Evolutionary conservation across 53 echinoderm and acorn worm genomes (phyloP).

Genomic region (Stichopus horrens): DNA sequence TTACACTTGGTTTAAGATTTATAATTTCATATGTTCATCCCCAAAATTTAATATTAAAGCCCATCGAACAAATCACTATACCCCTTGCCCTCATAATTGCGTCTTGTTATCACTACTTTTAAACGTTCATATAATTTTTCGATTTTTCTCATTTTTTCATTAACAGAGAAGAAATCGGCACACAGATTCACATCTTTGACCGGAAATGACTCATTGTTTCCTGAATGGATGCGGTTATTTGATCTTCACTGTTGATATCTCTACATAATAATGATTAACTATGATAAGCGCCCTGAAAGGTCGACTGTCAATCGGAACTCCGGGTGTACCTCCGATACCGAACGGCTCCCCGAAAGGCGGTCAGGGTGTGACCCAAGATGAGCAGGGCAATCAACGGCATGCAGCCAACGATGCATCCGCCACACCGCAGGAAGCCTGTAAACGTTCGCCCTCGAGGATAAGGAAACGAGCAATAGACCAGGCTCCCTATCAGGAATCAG

Average conservation of each 20-base stretch:
- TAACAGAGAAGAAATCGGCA: too few relatives aligned
- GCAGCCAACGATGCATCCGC: neutral
- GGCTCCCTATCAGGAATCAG: conserved; percentile 40
- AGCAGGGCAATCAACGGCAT: conserved; percentile 25
- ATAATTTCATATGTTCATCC: too few relatives aligned
- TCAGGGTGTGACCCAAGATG: neutral
- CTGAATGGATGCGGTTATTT: too few relatives aligned
- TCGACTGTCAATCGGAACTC: conserved; percentile 8
- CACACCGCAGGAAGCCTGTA: neutral
- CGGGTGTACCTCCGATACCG: conserved; percentile 13
- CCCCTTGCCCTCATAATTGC: too few relatives aligned
- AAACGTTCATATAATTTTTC: too few relatives aligned
- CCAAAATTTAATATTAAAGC: too few relatives aligned
- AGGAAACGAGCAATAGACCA: conserved; percentile 33
- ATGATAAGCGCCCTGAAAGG: conserved; percentile 33
- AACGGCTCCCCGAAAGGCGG: conserved; percentile 17
- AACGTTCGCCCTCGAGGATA: conserved; percentile 1
- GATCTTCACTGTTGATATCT: neutral
- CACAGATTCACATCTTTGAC: too few relatives aligned
- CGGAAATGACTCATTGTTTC: too few relatives aligned
- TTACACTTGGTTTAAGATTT: too few relatives aligned
- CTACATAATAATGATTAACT: conserved; percentile 25
- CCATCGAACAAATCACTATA: too few relatives aligned
- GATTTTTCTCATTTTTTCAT: too few relatives aligned
- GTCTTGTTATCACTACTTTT: too few relatives aligned